Evolutionary conservation across 1,140 invertebrate species (phyloP), one percentile per base, ranked within the genome.

Genomic region (Magallana gigas): DNA sequence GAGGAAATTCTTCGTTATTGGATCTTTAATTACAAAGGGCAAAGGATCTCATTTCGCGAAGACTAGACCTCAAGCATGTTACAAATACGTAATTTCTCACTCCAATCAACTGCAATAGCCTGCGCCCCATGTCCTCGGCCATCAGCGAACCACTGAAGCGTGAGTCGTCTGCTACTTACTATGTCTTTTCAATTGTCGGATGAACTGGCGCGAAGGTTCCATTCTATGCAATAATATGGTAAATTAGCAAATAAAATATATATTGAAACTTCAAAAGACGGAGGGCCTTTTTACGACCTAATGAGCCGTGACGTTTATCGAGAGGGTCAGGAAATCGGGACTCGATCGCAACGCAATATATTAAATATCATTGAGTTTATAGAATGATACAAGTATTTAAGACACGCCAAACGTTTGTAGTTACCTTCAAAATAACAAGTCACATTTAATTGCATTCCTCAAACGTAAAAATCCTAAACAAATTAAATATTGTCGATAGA

Each of bases 171-270:
- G 68, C 68, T 76, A 76, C 23, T 76, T 76, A 76, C 68, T 29
- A 36, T 76, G 68, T 76, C 68, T 76, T 76, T 76, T 29, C 68
- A 36, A 76, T 23, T 76, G 18, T 29, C 8, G 29, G 68, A 11
- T 36, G 68, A 36, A 76, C 68, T 76, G 68, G 23, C 23, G 68
- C 68, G 68, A 76, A 23, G 23, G 64, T 18, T 76, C 36, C 23
- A 23, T 29, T 29, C 68, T 9, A 29, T 29, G 68, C 36, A 76
- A 3, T 29, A 29, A 36, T 76, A 76, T 29, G 68, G 68, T 76
- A 76, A 76, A 76, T 76, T 76, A 76, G 68, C 68, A 76, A 76
- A 76, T 23, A 76, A 76, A 76, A 76, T 76, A 76, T 76, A 76
- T 76, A 76, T 76, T 76, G 68, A 76, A 76, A 76, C 68, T 76